A percentile compares a stretch with the other conserved stretches of the same genome.
phyloP scores from a whole-genome alignment of 2,888 invertebrate genomes.

The Dryocosmus kuriphilus region DNA sequence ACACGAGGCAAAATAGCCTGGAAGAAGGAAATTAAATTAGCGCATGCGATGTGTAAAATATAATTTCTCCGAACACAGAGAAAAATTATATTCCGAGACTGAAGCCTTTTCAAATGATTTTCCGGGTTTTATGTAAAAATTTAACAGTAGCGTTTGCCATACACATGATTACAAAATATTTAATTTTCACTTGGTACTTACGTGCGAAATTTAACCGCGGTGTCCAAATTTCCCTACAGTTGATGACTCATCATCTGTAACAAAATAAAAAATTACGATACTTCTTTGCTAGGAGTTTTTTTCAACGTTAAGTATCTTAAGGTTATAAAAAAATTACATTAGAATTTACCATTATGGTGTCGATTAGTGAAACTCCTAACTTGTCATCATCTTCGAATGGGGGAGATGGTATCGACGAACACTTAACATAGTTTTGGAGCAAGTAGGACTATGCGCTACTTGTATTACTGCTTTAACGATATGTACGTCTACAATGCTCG shows the following conservation, averaged over 20 bases:
- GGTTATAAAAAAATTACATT: no score
- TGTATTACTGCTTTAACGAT: slow-evolving; percentile 23
- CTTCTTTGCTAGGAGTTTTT: not conserved
- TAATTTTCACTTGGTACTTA: not conserved
- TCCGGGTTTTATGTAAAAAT: not conserved
- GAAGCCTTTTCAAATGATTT: not conserved
- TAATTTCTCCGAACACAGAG: not conserved
- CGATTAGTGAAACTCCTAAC: not conserved
- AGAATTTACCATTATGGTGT: not conserved
- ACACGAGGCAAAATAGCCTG: slow-evolving; percentile 7
- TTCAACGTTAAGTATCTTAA: not conserved
- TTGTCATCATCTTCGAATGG: slow-evolving; percentile 1
- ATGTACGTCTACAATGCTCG: not conserved
- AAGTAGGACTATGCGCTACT: slow-evolving; percentile 22
- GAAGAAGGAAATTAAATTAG: not conserved
- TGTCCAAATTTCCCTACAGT: not conserved
- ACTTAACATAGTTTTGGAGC: slow-evolving; percentile 25
- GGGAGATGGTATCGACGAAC: slow-evolving; percentile 11
- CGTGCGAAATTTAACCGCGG: not conserved
- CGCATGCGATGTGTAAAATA: not conserved
- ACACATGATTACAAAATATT: not conserved
- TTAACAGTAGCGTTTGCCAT: not conserved
- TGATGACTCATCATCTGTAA: not conserved
- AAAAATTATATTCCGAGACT: not conserved
- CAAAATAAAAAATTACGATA: not conserved